Base-by-base conservation (phyloP, 2,888 invertebrate genomes). In the Helleia helle region DNA sequence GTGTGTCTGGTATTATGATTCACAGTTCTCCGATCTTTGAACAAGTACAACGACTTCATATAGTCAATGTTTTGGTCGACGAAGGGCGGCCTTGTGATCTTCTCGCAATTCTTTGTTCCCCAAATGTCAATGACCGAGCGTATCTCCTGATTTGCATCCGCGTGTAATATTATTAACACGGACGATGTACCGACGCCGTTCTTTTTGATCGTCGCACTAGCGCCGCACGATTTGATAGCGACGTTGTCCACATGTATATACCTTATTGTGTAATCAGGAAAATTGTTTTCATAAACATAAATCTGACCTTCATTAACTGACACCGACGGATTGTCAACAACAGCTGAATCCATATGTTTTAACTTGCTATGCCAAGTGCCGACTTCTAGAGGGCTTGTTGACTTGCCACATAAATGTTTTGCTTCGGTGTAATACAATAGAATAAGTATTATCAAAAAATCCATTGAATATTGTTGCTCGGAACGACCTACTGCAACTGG, bases 161-260 rank as follows among this genome's bases (percentile, higher is more conserved):
- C 72, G 26, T 65, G 69, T 0, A 81, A 57, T 0, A 81, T 62
- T n/a, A 81, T 59, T 1, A 81, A 50, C 2, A 80, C 66, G 0
- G 61, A 55, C 0, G 71, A 67, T 1, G 52, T 50, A 1, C 59
- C 72, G 0, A 81, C 30, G 0, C 81, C 81, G 1, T 80, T 80
- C 6, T 55, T 54, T 46, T 61, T 71, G 4, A 81, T 58, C 0
- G 50, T 38, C 0, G 76, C 73, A 29, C 58, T 66, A 0, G 77
- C 80, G 1, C 80, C 80, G 38, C 80, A 80, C 0, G 75, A 63
- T 31, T 50, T 65, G 0, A 69, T 60, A 0, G 80, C 79, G 9
- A 79, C 54, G 37, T 81, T 80, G 30, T 77, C 75, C 0, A 80
- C 77, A 36, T 76, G 63, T 1, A 81, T 64, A 41, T 81, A 81